Evolutionary conservation across 2,888 invertebrate species (phyloP).

Genomic region (Ormia ochracea): DNA sequence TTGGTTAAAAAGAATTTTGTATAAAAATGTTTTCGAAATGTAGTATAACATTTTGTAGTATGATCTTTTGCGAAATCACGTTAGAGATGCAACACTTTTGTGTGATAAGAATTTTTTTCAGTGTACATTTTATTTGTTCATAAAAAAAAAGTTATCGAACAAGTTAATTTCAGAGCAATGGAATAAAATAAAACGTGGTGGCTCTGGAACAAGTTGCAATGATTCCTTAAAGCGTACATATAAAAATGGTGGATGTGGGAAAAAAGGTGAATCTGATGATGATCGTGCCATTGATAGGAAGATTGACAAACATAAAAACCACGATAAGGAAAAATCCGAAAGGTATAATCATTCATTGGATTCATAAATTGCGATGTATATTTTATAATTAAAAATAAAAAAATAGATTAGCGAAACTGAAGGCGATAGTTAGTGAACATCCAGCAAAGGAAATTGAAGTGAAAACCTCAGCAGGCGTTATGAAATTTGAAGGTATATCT

Average conservation of each 20-base stretch:
- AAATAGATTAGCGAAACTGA: conserved; percentile 73
- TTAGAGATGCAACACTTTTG: too few species aligned
- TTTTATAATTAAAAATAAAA: neutral
- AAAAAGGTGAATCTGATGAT: conserved; percentile 70
- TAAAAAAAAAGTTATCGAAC: too few species aligned
- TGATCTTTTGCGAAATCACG: too few species aligned
- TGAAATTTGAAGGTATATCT: conserved; percentile 90
- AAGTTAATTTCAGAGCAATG: conserved; percentile 81
- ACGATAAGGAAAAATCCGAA: conserved; percentile 82
- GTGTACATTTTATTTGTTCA: too few species aligned
- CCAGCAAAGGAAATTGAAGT: conserved; percentile 85
- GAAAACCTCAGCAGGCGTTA: conserved; percentile 88
- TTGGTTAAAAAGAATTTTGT: too few species aligned
- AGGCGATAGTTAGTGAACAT: conserved; percentile 79
- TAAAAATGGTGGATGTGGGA: conserved; percentile 67
- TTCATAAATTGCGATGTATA: neutral
- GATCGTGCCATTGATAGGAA: conserved; percentile 80
- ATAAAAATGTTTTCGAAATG: too few species aligned
- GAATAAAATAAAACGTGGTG: conserved; percentile 85
- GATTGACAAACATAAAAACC: conserved; percentile 80
- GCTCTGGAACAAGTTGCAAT: conserved; percentile 77
- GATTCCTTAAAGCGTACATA: conserved; percentile 72
- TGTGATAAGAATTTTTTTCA: too few species aligned
- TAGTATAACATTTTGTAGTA: too few species aligned
- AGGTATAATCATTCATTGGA: conserved; percentile 29